These are phyloP conservation scores for Artibeus lituratus DNA, from an alignment of 2,797 vertebrate genomes.

Conservation along the genomic window DNA sequence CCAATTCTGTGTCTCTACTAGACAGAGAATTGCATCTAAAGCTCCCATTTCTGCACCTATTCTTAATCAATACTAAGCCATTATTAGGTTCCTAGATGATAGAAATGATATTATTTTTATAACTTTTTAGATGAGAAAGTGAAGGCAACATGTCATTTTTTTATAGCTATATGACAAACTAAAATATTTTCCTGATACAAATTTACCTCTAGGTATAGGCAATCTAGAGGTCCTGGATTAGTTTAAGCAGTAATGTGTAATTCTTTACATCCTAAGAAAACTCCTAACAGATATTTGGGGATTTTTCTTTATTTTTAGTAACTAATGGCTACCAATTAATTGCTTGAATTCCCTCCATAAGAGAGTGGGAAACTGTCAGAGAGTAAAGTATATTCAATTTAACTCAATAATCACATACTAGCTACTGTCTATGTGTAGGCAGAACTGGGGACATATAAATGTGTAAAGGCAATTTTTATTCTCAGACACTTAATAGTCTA, in stretches of 20 bases:
- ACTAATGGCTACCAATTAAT: background rate
- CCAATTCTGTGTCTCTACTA: background rate
- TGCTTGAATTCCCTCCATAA: background rate
- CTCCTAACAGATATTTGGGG: background rate
- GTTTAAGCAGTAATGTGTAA: background rate
- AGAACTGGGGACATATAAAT: background rate
- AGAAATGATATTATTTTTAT: background rate
- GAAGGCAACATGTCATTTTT: background rate
- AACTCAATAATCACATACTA: background rate
- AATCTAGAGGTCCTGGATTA: background rate
- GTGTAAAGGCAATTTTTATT: background rate
- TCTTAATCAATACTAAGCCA: constrained; percentile 6
- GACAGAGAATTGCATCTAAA: background rate
- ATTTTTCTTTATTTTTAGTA: constrained; percentile 12
- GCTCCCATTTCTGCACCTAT: background rate
- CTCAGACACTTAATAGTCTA: background rate
- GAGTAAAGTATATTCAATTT: background rate
- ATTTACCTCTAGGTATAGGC: background rate
- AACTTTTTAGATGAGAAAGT: background rate
- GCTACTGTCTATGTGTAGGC: background rate
- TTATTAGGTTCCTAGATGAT: background rate
- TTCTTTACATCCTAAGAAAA: background rate
- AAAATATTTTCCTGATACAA: background rate
- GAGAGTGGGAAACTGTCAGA: background rate
- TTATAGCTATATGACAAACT: background rate